Evolutionary conservation across 2,113 vertebrate species (phyloP), one percentile per base, ranked within the genome.

Genomic region (Mobula hypostoma): DNA sequence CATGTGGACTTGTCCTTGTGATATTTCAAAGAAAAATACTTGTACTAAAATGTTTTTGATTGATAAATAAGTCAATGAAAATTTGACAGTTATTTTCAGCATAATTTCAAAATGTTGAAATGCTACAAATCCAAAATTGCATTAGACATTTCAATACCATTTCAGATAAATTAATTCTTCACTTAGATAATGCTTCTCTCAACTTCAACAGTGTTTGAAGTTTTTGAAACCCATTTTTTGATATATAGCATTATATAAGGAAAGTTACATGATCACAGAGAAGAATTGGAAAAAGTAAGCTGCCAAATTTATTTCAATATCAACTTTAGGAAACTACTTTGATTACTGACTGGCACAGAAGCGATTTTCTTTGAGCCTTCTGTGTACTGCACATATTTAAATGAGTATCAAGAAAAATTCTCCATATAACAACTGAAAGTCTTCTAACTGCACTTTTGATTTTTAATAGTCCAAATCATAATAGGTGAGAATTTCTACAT

Each of bases 251-350:
- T 92, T 63, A 92, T 68, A 72, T 7, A 92, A 92, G 66, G 19
- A 70, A 92, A 92, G 19, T 15, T 72, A 7, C 63, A 92, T 70
- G 66, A 63, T 92, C n/a, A 92, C 36, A 72, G 36, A 24, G 61
- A 91, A 92, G 66, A 40, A 6, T 0, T 72, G 88, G 66, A 92
- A 48, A 68, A 92, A 72, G 70, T 91, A 91, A 92, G 88, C 63
- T 92, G n/a, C 66, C 88, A 92, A 92, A 92, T 92, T 70, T 70
- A 92, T 63, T 70, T 92, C 88, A 92, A 92, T 92, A 92, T 40
- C 66, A 92, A 72, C 88, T 72, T 72, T 92, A 36, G 66, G 63
- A 92, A 92, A 92, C 88, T 72, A 40, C 66, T 92, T 72, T 92
- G 21, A 63, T 91, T 9, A 17, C 87, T 63, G 68, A 91, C 48